Base-by-base conservation (phyloP, 2,797 vertebrate species). In the Etheostoma perlongum region DNA sequence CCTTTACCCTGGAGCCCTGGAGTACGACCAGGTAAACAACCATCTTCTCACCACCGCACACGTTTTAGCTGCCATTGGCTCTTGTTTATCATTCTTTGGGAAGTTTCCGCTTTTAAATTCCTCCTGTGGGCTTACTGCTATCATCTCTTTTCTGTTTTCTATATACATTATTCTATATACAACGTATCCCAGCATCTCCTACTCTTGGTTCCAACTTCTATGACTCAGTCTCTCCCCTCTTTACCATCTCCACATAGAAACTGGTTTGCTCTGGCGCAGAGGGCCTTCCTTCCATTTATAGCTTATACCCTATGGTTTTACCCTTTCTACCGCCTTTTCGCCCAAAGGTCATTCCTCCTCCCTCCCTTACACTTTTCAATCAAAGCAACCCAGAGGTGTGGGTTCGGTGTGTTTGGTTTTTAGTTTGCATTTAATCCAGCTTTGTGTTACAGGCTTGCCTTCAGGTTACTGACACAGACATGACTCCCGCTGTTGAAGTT, bases 1-100 rank as follows among this genome's bases (percentile, higher is more conserved):
- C 53, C 96, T 99, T 64, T 99, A 99, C 93, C 98, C 98, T 15
- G 98, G 98, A 94, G 98, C 98, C 81, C 94, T 99, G 94, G 98
- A 99, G 94, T 99, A 98, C 75, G 98, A 99, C 92, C 98, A 99
- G 98, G 98, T 99, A 97, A 92, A 78, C 55, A 95, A 86, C 53
- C n/a, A 33, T 72, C 59, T 46, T 80, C 62, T 52, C 61, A 74
- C 18, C 59, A 71, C 14, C 23, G n/a, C 19, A 67, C 19, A 4
- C 54, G 55, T 57, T 66, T 65, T 44, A 47, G 13, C 40, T 55
- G 51, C 19, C 13, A 10, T 15, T 27, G 53, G 36, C 9, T 69
- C 46, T 54, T 66, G 0, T 6, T 44, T 18, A 6, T 33, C 0
- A n/a, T 51, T 62, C 42, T 49, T 16, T 5, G 2, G 12, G 7